A percentile compares a stretch with the other conserved stretches of the same genome.
Evolutionary conservation across 2,113 vertebrate genomes (phyloP).

Genomic region (Mustela lutreola): DNA sequence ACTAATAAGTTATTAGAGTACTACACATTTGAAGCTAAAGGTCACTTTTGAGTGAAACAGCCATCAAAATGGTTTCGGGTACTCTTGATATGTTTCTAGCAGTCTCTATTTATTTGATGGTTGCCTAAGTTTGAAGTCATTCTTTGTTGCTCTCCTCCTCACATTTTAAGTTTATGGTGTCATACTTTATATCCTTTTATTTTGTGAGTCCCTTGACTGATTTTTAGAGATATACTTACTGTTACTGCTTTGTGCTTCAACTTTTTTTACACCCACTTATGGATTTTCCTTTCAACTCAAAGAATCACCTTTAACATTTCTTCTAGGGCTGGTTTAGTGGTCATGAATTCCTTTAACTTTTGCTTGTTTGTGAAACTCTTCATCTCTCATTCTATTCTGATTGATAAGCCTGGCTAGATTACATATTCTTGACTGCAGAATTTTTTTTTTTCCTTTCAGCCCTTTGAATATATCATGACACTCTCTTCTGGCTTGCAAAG

Average conservation of each 20-base stretch:
- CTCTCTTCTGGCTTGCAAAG: background rate
- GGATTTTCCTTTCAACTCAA: background rate
- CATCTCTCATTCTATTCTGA: background rate
- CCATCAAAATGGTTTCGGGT: too few species aligned
- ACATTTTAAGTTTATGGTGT: background rate
- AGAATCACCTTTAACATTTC: background rate
- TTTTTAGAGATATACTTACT: background rate
- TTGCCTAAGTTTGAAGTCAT: background rate
- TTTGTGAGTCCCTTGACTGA: background rate
- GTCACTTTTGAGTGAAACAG: too few species aligned
- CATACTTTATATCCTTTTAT: background rate
- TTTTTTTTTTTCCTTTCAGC: background rate
- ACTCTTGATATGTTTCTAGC: too few species aligned
- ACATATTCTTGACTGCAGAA: background rate
- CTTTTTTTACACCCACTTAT: background rate
- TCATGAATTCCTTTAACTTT: background rate
- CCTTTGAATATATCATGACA: background rate
- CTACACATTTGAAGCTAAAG: too few species aligned
- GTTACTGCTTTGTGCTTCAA: background rate
- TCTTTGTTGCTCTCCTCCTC: background rate
- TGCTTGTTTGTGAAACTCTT: background rate
- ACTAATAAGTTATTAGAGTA: too few species aligned
- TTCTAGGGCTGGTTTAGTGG: background rate
- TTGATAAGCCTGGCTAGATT: background rate
- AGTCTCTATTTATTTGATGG: background rate